Conservation (phyloP, 2,797 vertebrate species). For the Tinamus major region DNA sequence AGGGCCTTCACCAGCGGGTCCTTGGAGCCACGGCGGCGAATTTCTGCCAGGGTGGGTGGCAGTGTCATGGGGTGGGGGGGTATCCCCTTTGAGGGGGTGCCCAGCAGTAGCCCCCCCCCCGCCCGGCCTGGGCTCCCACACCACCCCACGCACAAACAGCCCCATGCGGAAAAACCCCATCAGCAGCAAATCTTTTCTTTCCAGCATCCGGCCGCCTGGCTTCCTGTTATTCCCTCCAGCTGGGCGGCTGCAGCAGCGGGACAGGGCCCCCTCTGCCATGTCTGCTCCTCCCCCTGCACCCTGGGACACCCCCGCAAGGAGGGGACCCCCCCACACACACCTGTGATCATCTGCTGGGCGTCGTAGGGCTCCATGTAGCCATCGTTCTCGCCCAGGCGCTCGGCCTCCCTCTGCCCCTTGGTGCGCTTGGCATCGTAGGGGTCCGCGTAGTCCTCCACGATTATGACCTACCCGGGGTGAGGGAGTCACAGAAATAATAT, state of each 20-base stretch:
- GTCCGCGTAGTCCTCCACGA: conserved; percentile 95
- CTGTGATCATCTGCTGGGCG: conserved; percentile 97
- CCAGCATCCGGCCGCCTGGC: conserved; percentile 65
- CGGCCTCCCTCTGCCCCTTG: conserved; percentile 91
- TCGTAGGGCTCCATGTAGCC: conserved; percentile 99
- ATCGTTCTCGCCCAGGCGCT: conserved; percentile 91
- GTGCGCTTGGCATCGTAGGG: conserved; percentile 94
- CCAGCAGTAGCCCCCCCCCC: background rate
- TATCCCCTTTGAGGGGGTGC: background rate
- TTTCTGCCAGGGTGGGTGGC: conserved; percentile 79
- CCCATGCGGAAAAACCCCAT: conserved; percentile 26
- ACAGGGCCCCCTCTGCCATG: background rate
- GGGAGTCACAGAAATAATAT: too few relatives aligned
- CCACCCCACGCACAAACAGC: background rate
- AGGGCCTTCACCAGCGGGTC: conserved; percentile 91
- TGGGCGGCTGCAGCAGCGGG: background rate
- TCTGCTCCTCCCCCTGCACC: too few relatives aligned
- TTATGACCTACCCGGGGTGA: conserved; percentile 84
- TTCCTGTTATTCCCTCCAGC: conserved; percentile 79
- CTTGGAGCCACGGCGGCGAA: conserved; percentile 91
- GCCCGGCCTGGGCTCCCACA: too few relatives aligned
- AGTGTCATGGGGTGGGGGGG: background rate
- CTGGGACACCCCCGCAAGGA: too few relatives aligned
- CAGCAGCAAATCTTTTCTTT: conserved; percentile 74
- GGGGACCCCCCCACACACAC: conserved; percentile 65